Base-by-base conservation (phyloP, 2,113 vertebrate genomes). In the Spea multiplicata region DNA sequence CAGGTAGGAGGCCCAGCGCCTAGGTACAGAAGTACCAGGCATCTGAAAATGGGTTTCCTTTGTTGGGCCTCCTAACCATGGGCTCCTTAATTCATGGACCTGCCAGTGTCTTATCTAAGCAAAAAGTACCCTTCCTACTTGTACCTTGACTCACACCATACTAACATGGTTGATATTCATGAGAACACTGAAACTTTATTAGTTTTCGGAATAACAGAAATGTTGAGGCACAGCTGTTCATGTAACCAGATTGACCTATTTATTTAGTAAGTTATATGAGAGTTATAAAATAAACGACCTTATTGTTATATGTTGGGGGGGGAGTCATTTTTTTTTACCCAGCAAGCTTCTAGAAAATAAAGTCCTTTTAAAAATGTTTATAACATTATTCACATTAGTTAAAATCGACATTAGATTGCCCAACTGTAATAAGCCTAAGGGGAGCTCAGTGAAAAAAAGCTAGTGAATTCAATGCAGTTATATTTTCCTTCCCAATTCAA, bases 401-500 rank as follows among this genome's bases (percentile, higher is more conserved):
- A 83, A 12, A 66, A 83, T 82, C 84, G 83, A 83, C 80, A 82
- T 86, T 78, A 71, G 86, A 74, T 87, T 90, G 84, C 83, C 85
- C 75, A 85, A 82, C 49, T 81, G 6, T 82, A 88, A 82, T 84
- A 86, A 83, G 82, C 78, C 81, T 88, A 85, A 61, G 81, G 86
- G 85, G 79, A 87, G 62, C 83, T 82, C 44, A 0, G 81, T 81
- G 59, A 82, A 82, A 85, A n/a, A 88, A 85, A 88, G 80, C 81
- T 84, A 74, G 66, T 83, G 85, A 85, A 84, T 82, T 86, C 84
- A 90, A 84, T 76, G 71, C 78, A 85, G 5, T 84, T 67, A 75
- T 74, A 66, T 90, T 89, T 89, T 83, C 83, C n/a, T 3, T 83
- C 88, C 82, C 76, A 81, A 80, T 91, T 88, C 85, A 86, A 87